Evolutionary conservation across 2,113 vertebrate genomes (phyloP), one percentile per base, ranked within the genome.

Genomic region (Anoura caudifer): DNA sequence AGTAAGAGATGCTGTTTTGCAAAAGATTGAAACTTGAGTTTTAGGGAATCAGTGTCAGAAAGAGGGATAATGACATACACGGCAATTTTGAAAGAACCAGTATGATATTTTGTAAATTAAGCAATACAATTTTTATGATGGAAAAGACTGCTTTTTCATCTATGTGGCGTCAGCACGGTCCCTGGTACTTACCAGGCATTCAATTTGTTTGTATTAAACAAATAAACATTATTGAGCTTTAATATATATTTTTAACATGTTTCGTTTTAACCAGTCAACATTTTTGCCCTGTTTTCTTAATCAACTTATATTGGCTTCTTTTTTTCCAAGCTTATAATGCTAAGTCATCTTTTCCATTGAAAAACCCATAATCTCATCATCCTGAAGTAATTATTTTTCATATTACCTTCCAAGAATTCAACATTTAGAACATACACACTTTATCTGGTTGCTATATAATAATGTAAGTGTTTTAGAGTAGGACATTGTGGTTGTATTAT

Each of bases 1-100:
- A 87, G 73, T 6, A 5, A 52, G 87, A 94, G 33, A 93, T 41
- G 38, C 59, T 80, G 33, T 77, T 83, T 28, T 76, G 45, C 26
- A 93, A 87, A 14, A 92, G 79, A 94, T 1, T 67, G 67, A 92
- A 92, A 54, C 54, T 65, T 45, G 77, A 87, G 82, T 87, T 95
- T 90, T 36, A 77, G 28, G 52, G 65, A 95, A 95, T 96, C 65
- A 91, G 79, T 76, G 9, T 56, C 63, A 95, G 65, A 94, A 95
- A 96, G 36, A 85, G n/a, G 28, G n/a, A 56, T 7, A 75, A 54
- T 28, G 72, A 89, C 69, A 91, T 33, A 91, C 43, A 87, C 2
- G 5, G 14, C 31, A 76, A 81, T 63, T 92, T 63, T 85, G 65
- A 88, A 88, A 95, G 36, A 86, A 86, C 17, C 45, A 33, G 56